Percentiles rank a stretch among this genome's conserved stretches.
These are phyloP conservation scores for Neosilurus hyrtlii DNA, from an alignment of 2,797 vertebrate species.

Conservation along the genomic window DNA sequence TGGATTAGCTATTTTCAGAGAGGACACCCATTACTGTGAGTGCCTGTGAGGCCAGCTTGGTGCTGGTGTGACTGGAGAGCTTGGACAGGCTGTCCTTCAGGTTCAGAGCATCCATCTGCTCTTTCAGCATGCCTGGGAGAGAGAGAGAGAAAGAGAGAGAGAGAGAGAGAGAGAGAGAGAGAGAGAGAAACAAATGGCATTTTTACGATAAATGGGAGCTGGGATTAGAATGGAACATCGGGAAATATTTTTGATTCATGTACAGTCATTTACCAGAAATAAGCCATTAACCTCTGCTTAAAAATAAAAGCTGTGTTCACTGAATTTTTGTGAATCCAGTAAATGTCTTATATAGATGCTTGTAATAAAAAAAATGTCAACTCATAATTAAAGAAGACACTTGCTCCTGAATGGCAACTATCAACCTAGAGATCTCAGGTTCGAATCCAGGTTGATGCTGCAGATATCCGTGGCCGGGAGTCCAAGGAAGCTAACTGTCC, in stretches of 20 bases:
- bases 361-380: neutral
- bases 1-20: slow-evolving; percentile 62
- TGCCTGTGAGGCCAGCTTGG: slow-evolving; percentile 78
- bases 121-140: slow-evolving; percentile 74
- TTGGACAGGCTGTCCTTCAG: slow-evolving; percentile 77
- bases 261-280: neutral
- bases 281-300: neutral
- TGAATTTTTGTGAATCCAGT: neutral
- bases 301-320: neutral
- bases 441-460: too few relatives aligned
- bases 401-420: too few relatives aligned
- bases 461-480: too few relatives aligned
- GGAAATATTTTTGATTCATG: slow-evolving; percentile 3
- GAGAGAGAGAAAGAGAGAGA: slow-evolving; percentile 30
- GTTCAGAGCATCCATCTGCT: slow-evolving; percentile 76
- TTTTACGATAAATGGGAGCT: neutral
- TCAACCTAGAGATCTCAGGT: too few relatives aligned
- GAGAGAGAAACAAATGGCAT: slow-evolving; percentile 9
- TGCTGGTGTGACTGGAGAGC: slow-evolving; percentile 74
- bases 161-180: too few relatives aligned
- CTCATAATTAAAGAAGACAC: too few relatives aligned
- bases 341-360: neutral
- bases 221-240: slow-evolving; percentile 5
- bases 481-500: too few relatives aligned
- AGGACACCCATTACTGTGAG: slow-evolving; percentile 71